A percentile compares a stretch with the other conserved stretches of the same genome.
Evolutionary conservation across 1,140 invertebrate species (phyloP).

Genomic region (Neotoxoptera formosana): DNA sequence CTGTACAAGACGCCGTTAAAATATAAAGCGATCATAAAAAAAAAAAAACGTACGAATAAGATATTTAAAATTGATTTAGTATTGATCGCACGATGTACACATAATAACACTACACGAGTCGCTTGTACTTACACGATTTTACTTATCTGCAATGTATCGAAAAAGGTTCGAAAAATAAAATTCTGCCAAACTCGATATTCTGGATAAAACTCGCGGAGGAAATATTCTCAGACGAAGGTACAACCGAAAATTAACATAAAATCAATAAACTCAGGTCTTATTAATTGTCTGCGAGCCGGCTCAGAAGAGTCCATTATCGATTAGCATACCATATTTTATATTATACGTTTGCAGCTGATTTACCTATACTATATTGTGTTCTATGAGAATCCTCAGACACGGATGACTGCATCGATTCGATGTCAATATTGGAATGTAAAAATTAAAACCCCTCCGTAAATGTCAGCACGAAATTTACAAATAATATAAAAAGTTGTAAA

Average conservation of each 20-base stretch:
- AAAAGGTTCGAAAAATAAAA: neutral
- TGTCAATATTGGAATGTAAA: neutral
- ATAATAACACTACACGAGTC: too few relatives aligned
- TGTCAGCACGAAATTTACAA: neutral
- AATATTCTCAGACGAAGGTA: neutral
- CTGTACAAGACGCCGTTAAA: neutral
- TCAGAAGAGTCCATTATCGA: neutral
- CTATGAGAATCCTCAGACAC: neutral
- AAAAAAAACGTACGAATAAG: neutral
- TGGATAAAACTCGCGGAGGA: neutral
- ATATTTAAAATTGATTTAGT: neutral
- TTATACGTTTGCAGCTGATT: neutral
- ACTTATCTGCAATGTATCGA: fast-evolving
- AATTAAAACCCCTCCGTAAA: neutral
- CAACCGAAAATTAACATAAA: neutral
- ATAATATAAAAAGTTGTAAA: too few relatives aligned
- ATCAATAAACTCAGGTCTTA: neutral
- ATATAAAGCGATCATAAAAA: neutral
- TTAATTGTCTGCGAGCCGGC: neutral
- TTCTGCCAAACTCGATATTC: neutral
- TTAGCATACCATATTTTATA: neutral
- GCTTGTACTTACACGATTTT: neutral
- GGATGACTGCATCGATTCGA: neutral
- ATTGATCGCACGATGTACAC: neutral
- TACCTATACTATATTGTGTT: neutral